Conservation (phyloP, 1,140 invertebrate genomes). For the Odontomachus brunneus region DNA sequence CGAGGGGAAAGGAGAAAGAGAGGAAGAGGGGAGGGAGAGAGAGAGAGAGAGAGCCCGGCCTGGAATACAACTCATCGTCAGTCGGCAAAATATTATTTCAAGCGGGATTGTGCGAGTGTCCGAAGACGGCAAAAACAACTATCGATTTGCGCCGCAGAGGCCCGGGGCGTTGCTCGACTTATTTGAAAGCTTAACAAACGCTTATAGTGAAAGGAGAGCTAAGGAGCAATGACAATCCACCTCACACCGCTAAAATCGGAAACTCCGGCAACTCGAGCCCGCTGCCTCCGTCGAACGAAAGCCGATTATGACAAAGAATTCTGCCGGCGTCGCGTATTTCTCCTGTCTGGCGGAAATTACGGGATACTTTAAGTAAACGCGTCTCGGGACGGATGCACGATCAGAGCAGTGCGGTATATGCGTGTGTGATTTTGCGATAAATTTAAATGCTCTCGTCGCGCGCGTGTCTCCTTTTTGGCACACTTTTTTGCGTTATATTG, state of each 20-base stretch:
- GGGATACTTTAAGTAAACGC: slow-evolving; percentile 11
- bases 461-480: background rate
- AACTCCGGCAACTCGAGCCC: slow-evolving; percentile 38
- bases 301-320: slow-evolving; percentile 42
- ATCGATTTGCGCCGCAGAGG: slow-evolving; percentile 17
- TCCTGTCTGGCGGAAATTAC: background rate
- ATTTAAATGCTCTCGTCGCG: background rate
- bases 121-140: slow-evolving; percentile 45
- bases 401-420: too few relatives aligned
- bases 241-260: slow-evolving; percentile 31
- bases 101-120: background rate
- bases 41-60: background rate
- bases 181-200: slow-evolving; percentile 49
- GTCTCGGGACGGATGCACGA: too few relatives aligned
- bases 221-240: slow-evolving; percentile 44
- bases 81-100: slow-evolving; percentile 53
- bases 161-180: slow-evolving; percentile 27
- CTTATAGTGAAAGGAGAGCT: slow-evolving; percentile 32
- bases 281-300: slow-evolving; percentile 37
- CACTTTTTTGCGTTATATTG: background rate
- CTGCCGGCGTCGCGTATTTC: slow-evolving; percentile 1
- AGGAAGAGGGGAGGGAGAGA: too few relatives aligned
- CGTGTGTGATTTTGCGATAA: background rate
- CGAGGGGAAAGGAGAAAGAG: too few relatives aligned
- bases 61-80: slow-evolving; percentile 7